Evolutionary conservation across 2,888 invertebrate species (phyloP), one percentile per base, ranked within the genome.

Genomic region (Drosophila meridiana): DNA sequence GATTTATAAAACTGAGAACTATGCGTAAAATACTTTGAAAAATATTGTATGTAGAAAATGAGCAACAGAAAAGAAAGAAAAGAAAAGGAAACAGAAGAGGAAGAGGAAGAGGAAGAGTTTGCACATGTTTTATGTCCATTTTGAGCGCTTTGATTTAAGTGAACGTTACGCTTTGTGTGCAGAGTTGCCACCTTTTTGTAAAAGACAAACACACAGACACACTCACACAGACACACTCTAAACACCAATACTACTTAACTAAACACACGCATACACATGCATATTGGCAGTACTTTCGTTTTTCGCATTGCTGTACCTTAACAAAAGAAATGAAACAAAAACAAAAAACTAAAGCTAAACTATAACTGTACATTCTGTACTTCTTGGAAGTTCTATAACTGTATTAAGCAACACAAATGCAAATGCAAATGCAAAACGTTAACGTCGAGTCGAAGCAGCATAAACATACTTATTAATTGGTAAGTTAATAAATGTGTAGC

Each of bases 261-360:
- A 28, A 11, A 64, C 34, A 73, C 47, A 77, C 69, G 34, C 20
- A 52, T 43, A 62, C 65, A 72, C 62, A 74, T 69, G 70, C 80
- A 72, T 69, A 78, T 87, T 87, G 83, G 83, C 88, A 79, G 69
- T 45, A 75, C 73, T 77, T 87, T 89, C 85, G 72, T 79, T 87
- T 73, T 87, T 87, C 89, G 87, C 87, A 86, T 86, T 89, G 89
- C 89, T 89, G 86, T 88, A 89, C 87, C 90, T 87, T 76, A 74
- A 80, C 73, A 72, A 66, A 47, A 60, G 57, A 56, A 50, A 70
- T 5, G 14, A 40, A 40, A 40, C 40, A 63, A 20, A 57, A 58
- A 45, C 42, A 20, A 70, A 32, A 50, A n/a, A 45, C 26, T 5
- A 45, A 26, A 11, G 5, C 40, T 40, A 40, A 73, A 67, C 80